phyloP scores from a whole-genome alignment of 2,888 invertebrate genomes.

The Pseudolycoriella hygida region DNA sequence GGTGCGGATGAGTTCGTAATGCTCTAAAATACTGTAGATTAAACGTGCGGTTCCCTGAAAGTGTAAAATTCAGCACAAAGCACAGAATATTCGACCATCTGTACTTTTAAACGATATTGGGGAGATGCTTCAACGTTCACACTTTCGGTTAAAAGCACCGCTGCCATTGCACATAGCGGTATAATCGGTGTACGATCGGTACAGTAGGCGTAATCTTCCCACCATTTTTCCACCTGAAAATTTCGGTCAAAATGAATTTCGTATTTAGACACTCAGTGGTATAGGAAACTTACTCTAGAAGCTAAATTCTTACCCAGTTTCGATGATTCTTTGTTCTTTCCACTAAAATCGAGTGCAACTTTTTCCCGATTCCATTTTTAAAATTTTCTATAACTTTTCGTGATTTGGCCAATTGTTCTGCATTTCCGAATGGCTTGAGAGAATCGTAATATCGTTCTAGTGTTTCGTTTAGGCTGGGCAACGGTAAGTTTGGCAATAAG shows the following conservation, averaged over 20 bases:
- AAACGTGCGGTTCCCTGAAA: slow-evolving; percentile 8
- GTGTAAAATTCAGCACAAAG: no score
- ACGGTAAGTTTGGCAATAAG: slow-evolving; percentile 32
- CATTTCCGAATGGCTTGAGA: slow-evolving; percentile 30
- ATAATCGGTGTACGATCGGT: slow-evolving; percentile 30
- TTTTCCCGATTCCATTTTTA: slow-evolving; percentile 30
- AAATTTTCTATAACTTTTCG: slow-evolving; percentile 31
- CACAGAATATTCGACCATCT: no score
- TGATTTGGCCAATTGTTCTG: slow-evolving; percentile 29
- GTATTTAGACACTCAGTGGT: no score
- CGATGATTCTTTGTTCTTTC: slow-evolving; percentile 27
- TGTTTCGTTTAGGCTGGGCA: slow-evolving; percentile 33
- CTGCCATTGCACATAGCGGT: slow-evolving; percentile 34
- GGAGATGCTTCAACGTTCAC: slow-evolving; percentile 19
- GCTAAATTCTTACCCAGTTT: slow-evolving; percentile 30
- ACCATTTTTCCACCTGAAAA: slow-evolving; percentile 31
- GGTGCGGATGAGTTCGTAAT: slow-evolving; percentile 31
- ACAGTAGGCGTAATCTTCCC: slow-evolving; percentile 37
- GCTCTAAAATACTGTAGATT: slow-evolving; percentile 22
- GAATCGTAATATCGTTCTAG: slow-evolving; percentile 34
- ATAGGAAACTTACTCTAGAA: no score
- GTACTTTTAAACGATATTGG: slow-evolving; percentile 18
- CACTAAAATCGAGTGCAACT: slow-evolving; percentile 30
- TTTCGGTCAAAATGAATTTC: no score
- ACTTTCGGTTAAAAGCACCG: slow-evolving; percentile 20